These are phyloP conservation scores for Xestia rhomboidea DNA, from an alignment of 2,888 invertebrate species.

Conservation along the genomic window DNA sequence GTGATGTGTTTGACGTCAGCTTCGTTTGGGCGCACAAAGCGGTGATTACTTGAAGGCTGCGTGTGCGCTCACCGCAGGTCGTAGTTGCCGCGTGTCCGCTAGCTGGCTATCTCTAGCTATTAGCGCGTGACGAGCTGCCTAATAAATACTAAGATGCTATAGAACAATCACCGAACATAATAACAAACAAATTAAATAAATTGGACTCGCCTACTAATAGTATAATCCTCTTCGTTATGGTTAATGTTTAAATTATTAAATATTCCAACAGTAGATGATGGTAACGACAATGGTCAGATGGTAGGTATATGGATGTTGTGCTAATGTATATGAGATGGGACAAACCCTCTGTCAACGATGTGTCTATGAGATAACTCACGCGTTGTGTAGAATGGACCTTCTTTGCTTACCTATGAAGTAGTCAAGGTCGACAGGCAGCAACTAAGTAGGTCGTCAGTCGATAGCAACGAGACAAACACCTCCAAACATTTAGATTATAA, in stretches of 20 bases:
- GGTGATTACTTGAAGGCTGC: slow-evolving; percentile 53
- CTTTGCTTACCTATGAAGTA: not conserved
- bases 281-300: not conserved
- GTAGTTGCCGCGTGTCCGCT: not conserved
- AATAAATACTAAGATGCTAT: not conserved
- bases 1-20: slow-evolving; percentile 30
- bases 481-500: slow-evolving; percentile 24
- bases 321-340: not conserved
- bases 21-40: slow-evolving; percentile 2
- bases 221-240: not conserved
- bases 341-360: not conserved
- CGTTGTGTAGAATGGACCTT: not conserved
- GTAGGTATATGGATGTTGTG: not conserved
- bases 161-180: not conserved
- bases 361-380: not conserved
- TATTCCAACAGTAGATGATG: not conserved
- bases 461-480: slow-evolving; percentile 8
- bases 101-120: slow-evolving; percentile 1
- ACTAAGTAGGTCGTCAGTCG: not conserved
- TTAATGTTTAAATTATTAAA: not conserved
- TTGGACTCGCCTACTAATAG: not conserved
- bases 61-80: slow-evolving; percentile 1
- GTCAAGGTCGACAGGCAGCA: slow-evolving; percentile 26
- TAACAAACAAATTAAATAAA: not conserved
- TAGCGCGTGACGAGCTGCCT: not conserved